These are phyloP conservation scores for Andricus quercusramuli DNA, from an alignment of 2,888 invertebrate genomes.

Conservation along the genomic window DNA sequence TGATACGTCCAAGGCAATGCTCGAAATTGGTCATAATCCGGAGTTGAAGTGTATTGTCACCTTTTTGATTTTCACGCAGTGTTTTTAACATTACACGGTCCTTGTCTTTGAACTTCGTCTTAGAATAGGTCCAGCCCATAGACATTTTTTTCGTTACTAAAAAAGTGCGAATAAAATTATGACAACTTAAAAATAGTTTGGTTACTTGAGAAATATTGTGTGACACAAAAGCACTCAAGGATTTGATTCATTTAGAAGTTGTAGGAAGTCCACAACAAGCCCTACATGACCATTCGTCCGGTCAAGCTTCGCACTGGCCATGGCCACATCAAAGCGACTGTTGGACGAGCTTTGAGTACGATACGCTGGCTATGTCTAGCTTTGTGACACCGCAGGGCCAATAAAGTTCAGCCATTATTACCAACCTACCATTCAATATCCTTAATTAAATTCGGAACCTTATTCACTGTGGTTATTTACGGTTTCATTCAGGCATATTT, in stretches of 20 bases:
- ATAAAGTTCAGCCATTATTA: conserved; percentile 76
- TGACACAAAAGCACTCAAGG: conserved; percentile 57
- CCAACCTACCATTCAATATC: conserved; percentile 77
- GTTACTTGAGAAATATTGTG: conserved; percentile 31
- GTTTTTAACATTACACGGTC: too few species aligned
- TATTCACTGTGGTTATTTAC: conserved; percentile 78
- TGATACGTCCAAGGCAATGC: too few species aligned
- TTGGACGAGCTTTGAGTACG: conserved; percentile 76
- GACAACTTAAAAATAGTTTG: too few species aligned
- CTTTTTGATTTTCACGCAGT: too few species aligned
- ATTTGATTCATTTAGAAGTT: conserved; percentile 59
- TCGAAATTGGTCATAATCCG: too few species aligned
- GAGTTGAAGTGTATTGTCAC: too few species aligned
- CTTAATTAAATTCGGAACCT: conserved; percentile 78
- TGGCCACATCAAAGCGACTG: conserved; percentile 77
- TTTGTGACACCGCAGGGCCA: conserved; percentile 77
- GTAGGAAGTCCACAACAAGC: conserved; percentile 65
- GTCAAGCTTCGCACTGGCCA: conserved; percentile 75
- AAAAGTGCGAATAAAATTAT: too few species aligned
- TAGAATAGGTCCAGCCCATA: too few species aligned
- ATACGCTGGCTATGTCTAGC: conserved; percentile 74
- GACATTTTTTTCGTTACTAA: too few species aligned
- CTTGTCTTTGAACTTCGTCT: too few species aligned
- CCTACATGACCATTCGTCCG: conserved; percentile 64
- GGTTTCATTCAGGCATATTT: conserved; percentile 67